Conservation (phyloP, 2,113 vertebrate genomes). For the Austrofundulus limnaeus region DNA sequence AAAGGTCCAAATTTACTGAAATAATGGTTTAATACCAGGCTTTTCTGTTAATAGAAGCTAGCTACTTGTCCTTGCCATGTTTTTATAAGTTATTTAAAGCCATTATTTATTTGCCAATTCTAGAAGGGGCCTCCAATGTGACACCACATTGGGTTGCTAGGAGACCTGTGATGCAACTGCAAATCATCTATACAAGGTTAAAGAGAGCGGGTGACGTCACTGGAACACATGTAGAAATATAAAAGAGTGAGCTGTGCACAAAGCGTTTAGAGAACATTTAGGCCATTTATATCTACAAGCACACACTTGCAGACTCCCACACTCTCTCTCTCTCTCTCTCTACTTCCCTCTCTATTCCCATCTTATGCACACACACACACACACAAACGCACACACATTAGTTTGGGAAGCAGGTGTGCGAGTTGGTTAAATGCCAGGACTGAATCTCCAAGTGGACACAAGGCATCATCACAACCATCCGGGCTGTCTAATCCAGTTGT, state of each 20-base stretch:
- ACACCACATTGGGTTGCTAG: conserved; percentile 59
- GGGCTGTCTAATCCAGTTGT: conserved; percentile 3
- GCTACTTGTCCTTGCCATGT: conserved; percentile 16
- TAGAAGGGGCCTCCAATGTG: conserved; percentile 47
- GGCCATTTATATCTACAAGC: conserved; percentile 60
- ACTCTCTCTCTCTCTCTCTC: conserved; percentile 21
- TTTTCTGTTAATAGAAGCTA: neutral
- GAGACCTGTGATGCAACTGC: conserved; percentile 55
- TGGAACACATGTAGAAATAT: conserved; percentile 35
- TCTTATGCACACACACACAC: too few species aligned
- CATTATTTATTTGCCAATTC: conserved; percentile 40
- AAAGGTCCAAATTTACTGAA: neutral
- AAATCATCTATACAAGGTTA: conserved; percentile 35
- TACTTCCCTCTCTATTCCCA: conserved; percentile 10
- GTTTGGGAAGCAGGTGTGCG: conserved; percentile 35
- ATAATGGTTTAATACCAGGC: neutral
- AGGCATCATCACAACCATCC: conserved; percentile 26
- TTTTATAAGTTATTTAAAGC: conserved; percentile 36
- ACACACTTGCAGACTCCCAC: conserved; percentile 60
- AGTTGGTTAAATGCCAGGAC: conserved; percentile 29
- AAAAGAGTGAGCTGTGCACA: conserved; percentile 40
- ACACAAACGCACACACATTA: conserved; percentile 10
- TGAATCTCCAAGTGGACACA: conserved; percentile 39
- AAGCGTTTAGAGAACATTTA: conserved; percentile 45
- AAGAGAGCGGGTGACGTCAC: conserved; percentile 45